These are phyloP conservation scores for Formica exsecta DNA, from an alignment of 1,140 invertebrate genomes.

Conservation along the genomic window DNA sequence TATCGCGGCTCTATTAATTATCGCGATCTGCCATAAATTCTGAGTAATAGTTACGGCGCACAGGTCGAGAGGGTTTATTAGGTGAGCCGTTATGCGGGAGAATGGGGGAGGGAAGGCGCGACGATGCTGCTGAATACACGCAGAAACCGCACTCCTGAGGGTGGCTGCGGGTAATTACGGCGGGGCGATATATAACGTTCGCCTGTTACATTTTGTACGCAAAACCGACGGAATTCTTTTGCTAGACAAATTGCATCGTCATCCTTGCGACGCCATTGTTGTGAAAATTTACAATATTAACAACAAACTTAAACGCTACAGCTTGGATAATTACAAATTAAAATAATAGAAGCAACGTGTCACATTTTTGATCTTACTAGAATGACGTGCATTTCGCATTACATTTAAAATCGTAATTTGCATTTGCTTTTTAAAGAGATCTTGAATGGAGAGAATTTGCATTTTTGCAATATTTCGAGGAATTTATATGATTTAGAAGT, in stretches of 20 bases:
- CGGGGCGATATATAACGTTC: conserved; percentile 48
- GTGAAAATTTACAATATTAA: conserved; percentile 21
- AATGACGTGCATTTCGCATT: not conserved
- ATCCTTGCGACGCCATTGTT: conserved; percentile 2
- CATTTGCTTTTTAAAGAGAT: conserved; percentile 25
- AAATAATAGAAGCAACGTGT: not conserved
- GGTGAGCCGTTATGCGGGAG: conserved; percentile 44
- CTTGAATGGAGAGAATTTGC: conserved; percentile 14
- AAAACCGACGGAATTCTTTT: conserved; percentile 62
- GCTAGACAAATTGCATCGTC: conserved; percentile 46
- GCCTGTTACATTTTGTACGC: conserved; percentile 45
- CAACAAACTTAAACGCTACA: not conserved
- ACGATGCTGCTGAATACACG: conserved; percentile 61
- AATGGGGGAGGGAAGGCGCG: conserved; percentile 25
- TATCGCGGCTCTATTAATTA: conserved; percentile 80
- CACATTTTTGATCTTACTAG: not conserved
- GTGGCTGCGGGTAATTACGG: conserved; percentile 68
- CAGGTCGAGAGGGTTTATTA: conserved; percentile 71
- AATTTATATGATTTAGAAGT: conserved; percentile 18
- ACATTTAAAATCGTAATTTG: conserved; percentile 11
- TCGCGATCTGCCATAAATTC: conserved; percentile 79
- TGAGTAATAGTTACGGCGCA: conserved; percentile 73
- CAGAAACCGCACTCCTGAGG: conserved; percentile 56
- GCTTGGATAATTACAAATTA: conserved; percentile 6
- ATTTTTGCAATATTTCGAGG: conserved; percentile 1